These are phyloP conservation scores for Holothuria scabra DNA, from an alignment of 53 echinoderm and acorn worm genomes.

Conservation along the genomic window DNA sequence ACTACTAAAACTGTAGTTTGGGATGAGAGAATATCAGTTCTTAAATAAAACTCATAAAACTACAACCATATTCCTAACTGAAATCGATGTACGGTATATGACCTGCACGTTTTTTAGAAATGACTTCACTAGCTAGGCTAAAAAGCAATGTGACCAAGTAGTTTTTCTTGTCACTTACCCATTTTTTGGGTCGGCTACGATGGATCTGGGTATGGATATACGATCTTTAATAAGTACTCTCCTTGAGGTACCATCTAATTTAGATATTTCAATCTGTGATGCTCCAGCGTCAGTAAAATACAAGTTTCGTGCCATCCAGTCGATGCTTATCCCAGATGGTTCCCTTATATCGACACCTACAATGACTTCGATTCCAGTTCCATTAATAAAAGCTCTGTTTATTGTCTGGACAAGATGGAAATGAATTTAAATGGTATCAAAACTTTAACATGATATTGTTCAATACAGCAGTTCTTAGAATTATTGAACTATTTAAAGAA, in stretches of 20 bases:
- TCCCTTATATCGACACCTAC: conserved; percentile 78
- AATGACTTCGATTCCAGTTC: conserved; percentile 78
- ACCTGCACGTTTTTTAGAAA: no score
- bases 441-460: no score
- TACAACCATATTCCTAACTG: no score
- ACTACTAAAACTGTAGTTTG: no score
- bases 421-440: no score
- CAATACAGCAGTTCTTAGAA: no score
- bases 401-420: conserved; percentile 65
- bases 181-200: conserved; percentile 80
- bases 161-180: conserved; percentile 85
- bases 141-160: no score
- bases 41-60: no score
- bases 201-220: conserved; percentile 64
- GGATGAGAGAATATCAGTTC: no score
- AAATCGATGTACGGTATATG: no score
- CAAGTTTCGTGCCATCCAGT: conserved; percentile 93
- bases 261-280: conserved; percentile 85
- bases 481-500: no score
- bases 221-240: conserved; percentile 74
- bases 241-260: conserved; percentile 79
- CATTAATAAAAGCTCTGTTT: conserved; percentile 89
- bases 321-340: conserved; percentile 83
- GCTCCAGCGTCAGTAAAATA: conserved; percentile 75
- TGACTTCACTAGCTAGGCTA: no score